These are phyloP conservation scores for Eretmocerus hayati DNA, from an alignment of 2,888 invertebrate species.

Conservation along the genomic window DNA sequence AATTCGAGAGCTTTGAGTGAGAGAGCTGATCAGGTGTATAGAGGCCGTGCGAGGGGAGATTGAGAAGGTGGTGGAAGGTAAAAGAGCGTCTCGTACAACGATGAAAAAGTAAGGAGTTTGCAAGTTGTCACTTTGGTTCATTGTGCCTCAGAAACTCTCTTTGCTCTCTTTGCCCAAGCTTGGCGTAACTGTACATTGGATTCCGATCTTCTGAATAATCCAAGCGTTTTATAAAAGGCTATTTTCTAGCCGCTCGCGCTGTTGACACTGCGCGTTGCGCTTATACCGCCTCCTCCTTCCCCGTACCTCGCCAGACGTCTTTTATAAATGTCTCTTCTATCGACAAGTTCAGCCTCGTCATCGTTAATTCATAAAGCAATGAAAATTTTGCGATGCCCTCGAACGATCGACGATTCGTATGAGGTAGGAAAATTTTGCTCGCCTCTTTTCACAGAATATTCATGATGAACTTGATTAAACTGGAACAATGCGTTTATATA, in stretches of 20 bases:
- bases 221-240: constrained; percentile 27
- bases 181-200: constrained; percentile 29
- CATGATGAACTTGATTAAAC: too few relatives aligned
- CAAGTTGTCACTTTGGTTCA: constrained; percentile 15
- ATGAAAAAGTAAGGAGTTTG: constrained; percentile 14
- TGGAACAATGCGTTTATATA: too few relatives aligned
- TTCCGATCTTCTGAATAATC: constrained; percentile 42
- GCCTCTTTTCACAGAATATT: too few relatives aligned
- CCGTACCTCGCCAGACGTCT: too few relatives aligned
- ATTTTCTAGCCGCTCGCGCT: constrained; percentile 19
- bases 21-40: too few relatives aligned
- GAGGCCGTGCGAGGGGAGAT: neutral
- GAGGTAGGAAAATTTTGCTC: too few relatives aligned
- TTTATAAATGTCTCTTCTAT: constrained; percentile 9
- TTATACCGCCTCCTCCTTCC: too few relatives aligned
- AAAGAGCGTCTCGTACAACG: neutral
- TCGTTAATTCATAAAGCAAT: constrained; percentile 13
- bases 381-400: constrained; percentile 12
- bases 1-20: too few relatives aligned
- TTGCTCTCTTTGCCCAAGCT: too few relatives aligned
- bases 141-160: constrained; percentile 10
- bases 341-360: constrained; percentile 6
- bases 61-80: neutral
- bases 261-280: constrained; percentile 9
- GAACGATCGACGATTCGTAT: too few relatives aligned